A percentile compares a stretch with the other conserved stretches of the same genome.
Evolutionary conservation across 1,140 invertebrate genomes (phyloP).

Genomic region (Akabosia matsudoensis): DNA sequence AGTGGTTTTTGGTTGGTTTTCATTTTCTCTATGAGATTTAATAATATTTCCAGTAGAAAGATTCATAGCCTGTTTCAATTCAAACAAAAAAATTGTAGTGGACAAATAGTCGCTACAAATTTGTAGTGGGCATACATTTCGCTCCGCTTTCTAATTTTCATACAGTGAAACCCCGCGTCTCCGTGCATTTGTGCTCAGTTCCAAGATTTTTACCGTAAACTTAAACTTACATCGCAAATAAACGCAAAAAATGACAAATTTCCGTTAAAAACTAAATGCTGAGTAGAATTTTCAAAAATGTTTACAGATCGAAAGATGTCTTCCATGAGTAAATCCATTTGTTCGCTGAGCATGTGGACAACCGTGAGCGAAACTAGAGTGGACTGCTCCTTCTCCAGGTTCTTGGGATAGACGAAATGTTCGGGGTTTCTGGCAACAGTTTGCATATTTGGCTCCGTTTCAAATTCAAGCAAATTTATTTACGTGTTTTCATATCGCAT

Average conservation of each 20-base stretch:
- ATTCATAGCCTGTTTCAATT: background rate
- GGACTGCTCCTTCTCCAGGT: constrained; percentile 32
- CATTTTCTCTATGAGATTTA: too few species aligned
- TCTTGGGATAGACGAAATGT: constrained; percentile 36
- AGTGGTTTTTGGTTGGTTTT: too few species aligned
- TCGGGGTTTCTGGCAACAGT: constrained; percentile 19
- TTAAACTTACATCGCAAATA: background rate
- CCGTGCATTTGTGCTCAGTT: constrained; percentile 5
- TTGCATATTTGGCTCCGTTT: constrained; percentile 25
- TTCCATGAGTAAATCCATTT: constrained; percentile 25
- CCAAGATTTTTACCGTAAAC: constrained; percentile 32
- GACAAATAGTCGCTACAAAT: background rate
- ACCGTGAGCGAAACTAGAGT: constrained; percentile 34
- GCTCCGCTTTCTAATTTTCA: constrained; percentile 20
- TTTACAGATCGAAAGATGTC: constrained; percentile 29
- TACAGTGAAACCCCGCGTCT: constrained; percentile 13
- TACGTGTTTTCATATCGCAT: too few species aligned
- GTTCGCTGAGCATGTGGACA: constrained; percentile 17
- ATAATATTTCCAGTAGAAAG: too few species aligned
- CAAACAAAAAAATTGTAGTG: background rate
- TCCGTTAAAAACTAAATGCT: background rate
- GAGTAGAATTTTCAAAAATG: background rate
- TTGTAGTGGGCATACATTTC: constrained; percentile 32
- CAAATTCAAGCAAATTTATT: too few species aligned
- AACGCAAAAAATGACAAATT: too few species aligned